Percentiles rank a stretch among this genome's conserved stretches.
Evolutionary conservation across 2,888 invertebrate genomes (phyloP).

Genomic region (Ectobius pallidus): DNA sequence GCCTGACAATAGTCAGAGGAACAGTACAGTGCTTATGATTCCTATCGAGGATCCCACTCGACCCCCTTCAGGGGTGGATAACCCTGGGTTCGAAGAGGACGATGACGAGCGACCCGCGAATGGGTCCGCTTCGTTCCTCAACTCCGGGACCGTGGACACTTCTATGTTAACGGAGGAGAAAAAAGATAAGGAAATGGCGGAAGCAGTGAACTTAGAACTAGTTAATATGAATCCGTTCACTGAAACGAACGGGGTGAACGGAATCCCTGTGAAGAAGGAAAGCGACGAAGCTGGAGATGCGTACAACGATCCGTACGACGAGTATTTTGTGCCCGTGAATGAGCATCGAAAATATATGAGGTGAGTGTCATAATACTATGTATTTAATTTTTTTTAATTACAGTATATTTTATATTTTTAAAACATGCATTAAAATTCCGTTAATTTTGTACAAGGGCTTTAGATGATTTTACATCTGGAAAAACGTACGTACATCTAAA

Average conservation of each 20-base stretch:
- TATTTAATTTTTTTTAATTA: too few relatives aligned
- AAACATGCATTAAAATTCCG: too few relatives aligned
- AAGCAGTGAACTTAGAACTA: slow-evolving; percentile 81
- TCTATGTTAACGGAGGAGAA: slow-evolving; percentile 23
- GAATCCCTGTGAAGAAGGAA: slow-evolving; percentile 65
- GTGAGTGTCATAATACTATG: too few relatives aligned
- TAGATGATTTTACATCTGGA: too few relatives aligned
- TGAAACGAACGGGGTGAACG: slow-evolving; percentile 56
- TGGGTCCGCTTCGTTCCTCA: slow-evolving; percentile 10
- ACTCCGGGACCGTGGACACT: slow-evolving; percentile 25
- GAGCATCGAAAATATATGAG: slow-evolving; percentile 85
- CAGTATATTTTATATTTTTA: too few relatives aligned
- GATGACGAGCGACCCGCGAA: slow-evolving; percentile 25
- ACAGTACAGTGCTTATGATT: slow-evolving; percentile 4
- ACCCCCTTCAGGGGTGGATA: slow-evolving; percentile 44
- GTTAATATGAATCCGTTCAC: slow-evolving; percentile 70
- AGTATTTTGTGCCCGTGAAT: slow-evolving; percentile 85
- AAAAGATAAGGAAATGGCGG: slow-evolving; percentile 52
- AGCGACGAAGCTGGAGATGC: slow-evolving; percentile 53
- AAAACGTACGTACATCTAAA: too few relatives aligned
- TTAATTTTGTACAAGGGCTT: too few relatives aligned
- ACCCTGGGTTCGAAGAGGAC: slow-evolving; percentile 46
- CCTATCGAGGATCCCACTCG: background rate
- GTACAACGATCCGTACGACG: slow-evolving; percentile 71
- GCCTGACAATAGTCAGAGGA: background rate